Percentiles rank a stretch among this genome's conserved stretches.
phyloP scores from a whole-genome alignment of 2,797 vertebrate genomes.

The Taenioides sp. region DNA sequence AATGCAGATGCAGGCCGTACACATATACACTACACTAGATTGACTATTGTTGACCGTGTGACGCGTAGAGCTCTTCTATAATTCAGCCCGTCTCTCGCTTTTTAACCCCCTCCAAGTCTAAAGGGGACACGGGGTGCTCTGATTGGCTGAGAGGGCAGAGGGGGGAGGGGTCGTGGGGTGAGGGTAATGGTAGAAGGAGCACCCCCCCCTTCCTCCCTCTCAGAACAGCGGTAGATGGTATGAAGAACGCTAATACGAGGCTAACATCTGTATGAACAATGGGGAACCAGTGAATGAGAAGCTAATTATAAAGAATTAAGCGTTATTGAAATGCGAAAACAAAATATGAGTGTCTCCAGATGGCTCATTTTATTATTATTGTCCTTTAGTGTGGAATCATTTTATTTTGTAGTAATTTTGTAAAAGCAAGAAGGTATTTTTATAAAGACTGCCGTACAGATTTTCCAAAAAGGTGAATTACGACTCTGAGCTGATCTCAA shows the following conservation, averaged over 20 bases:
- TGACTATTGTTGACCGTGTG: constrained; percentile 64
- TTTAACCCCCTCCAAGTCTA: constrained; percentile 67
- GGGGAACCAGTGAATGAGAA: constrained; percentile 45
- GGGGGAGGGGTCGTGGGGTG: constrained; percentile 20
- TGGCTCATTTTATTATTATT: not conserved
- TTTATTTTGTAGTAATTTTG: not conserved
- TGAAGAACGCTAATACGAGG: constrained; percentile 22
- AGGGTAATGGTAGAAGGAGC: constrained; percentile 6
- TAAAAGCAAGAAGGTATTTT: no score
- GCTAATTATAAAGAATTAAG: constrained; percentile 35
- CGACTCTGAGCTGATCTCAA: no score
- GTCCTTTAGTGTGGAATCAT: not conserved
- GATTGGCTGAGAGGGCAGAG: constrained; percentile 41
- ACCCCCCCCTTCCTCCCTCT: not conserved
- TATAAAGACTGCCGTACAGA: no score
- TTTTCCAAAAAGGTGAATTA: no score
- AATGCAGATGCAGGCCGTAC: constrained; percentile 60
- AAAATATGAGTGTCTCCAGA: not conserved
- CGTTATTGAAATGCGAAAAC: constrained; percentile 10
- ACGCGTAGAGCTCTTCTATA: constrained; percentile 68
- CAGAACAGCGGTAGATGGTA: constrained; percentile 37
- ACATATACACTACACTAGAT: constrained; percentile 52
- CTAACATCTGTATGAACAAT: constrained; percentile 46
- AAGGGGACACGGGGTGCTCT: constrained; percentile 66
- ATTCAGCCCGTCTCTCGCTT: constrained; percentile 67